These are phyloP conservation scores for Proisotoma minuta DNA, from an alignment of 2,888 invertebrate genomes.

Conservation along the genomic window DNA sequence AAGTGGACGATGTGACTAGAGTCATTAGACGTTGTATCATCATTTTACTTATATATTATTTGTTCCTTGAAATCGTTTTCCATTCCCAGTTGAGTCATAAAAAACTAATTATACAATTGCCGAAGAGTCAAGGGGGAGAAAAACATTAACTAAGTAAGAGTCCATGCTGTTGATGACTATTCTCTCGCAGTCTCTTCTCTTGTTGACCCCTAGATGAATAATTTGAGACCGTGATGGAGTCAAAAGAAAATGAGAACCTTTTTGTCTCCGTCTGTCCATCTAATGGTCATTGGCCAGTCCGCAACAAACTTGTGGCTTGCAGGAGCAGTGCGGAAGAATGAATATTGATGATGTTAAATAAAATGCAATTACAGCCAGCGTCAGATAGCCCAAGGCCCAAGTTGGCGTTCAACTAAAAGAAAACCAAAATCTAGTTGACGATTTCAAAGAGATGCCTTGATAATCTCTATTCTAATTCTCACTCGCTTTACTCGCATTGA, in stretches of 20 bases:
- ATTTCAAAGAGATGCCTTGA: too few species aligned
- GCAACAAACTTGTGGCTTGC: neutral
- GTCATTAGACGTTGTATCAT: neutral
- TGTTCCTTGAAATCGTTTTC: neutral
- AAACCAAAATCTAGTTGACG: neutral
- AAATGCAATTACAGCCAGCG: constrained; percentile 35
- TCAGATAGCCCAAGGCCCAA: neutral
- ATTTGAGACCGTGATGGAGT: constrained; percentile 17
- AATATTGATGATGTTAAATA: constrained; percentile 40
- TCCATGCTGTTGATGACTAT: constrained; percentile 24
- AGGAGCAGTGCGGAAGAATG: constrained; percentile 18
- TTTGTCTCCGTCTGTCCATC: constrained; percentile 22
- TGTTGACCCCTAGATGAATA: constrained; percentile 27
- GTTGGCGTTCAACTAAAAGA: neutral
- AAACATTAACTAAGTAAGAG: constrained; percentile 15
- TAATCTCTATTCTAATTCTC: too few species aligned
- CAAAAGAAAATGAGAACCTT: constrained; percentile 17
- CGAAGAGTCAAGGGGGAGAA: constrained; percentile 12
- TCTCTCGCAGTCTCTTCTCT: constrained; percentile 21
- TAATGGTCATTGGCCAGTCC: constrained; percentile 30
- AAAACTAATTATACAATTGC: constrained; percentile 21
- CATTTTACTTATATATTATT: too few species aligned
- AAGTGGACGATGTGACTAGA: neutral
- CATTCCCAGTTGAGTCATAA: constrained; percentile 2
- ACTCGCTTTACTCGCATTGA: too few species aligned